Evolutionary conservation across 2,113 vertebrate species (phyloP), one percentile per base, ranked within the genome.

Genomic region (Bostrychus sinensis): DNA sequence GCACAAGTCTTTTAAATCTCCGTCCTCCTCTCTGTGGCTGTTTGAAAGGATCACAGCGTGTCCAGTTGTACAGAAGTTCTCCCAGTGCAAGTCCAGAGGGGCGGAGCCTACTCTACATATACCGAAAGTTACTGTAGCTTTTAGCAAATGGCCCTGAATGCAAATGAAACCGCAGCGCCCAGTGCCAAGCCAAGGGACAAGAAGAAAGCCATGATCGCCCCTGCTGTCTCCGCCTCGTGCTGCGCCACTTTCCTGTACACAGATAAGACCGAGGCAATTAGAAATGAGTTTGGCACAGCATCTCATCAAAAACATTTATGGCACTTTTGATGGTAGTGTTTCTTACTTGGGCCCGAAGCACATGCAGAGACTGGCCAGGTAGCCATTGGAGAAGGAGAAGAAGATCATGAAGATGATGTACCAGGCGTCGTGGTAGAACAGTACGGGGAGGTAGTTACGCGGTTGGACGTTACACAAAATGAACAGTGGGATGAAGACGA

Each of bases 331-430:
- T 10, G 48, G 30, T 17, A 32, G 26, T 3, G 23, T 22, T 36
- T 55, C 95, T 95, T 86, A 98, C 97, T 97, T 98, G 80, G 97
- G 96, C 64, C 97, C 97, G 0, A 94, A 98, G 91, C 96, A 97
- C 97, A 99, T 98, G 91, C 96, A 98, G 64, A 99, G 95, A 68
- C 96, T 98, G 91, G 96, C 95, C 78, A 99, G 91, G 92, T 98
- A 99, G 77, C 97, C 96, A 0, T 98, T 99, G 92, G 94, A 95
- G 87, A 96, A 89, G 85, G 96, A 89, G 78, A 98, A 99, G 77
- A 95, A 4, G 26, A 95, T 89, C 93, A 98, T 96, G 93, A 99
- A 95, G 88, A 91, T 0, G 82, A 97, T 95, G 93, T 93, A 99
- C 94, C 93, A 97, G 86, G 93, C 92, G 0, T 99, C 96, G 0